A percentile compares a stretch with the other conserved stretches of the same genome.
These are phyloP conservation scores for Forbesichthys papilliferus DNA, from an alignment of 2,113 vertebrate species.

Conservation along the genomic window DNA sequence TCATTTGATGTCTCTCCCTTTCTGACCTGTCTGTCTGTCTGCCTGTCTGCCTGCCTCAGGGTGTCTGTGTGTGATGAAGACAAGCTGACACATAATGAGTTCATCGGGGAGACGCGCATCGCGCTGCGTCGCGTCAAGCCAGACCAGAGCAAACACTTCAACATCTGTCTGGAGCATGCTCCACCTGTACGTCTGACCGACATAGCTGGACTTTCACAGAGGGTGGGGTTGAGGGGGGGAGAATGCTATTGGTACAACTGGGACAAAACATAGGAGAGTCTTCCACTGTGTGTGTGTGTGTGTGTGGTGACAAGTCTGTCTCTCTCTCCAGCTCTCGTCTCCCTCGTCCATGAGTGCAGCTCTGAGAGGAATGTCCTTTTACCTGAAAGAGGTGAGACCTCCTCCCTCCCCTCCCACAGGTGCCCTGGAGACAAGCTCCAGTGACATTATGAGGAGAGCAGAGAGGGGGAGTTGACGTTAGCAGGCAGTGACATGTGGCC, in stretches of 20 bases:
- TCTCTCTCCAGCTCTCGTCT: slow-evolving; percentile 79
- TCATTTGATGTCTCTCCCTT: neutral
- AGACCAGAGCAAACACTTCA: slow-evolving; percentile 88
- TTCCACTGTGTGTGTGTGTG: slow-evolving; percentile 1
- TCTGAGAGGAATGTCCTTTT: slow-evolving; percentile 88
- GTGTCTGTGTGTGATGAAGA: slow-evolving; percentile 90
- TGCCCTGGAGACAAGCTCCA: slow-evolving; percentile 59
- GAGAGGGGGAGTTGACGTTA: slow-evolving; percentile 1
- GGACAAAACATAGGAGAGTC: no score
- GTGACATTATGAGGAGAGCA: slow-evolving; percentile 45
- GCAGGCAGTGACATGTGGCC: neutral
- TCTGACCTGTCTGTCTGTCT: no score
- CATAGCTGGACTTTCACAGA: neutral
- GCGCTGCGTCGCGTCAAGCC: slow-evolving; percentile 86
- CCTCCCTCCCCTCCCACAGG: slow-evolving; percentile 3
- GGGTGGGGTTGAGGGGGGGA: neutral
- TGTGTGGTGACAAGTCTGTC: slow-evolving; percentile 2
- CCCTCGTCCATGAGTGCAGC: slow-evolving; percentile 86
- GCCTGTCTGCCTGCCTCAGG: slow-evolving; percentile 55
- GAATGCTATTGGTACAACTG: neutral
- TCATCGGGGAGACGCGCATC: slow-evolving; percentile 88
- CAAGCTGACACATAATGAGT: slow-evolving; percentile 91
- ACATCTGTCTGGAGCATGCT: slow-evolving; percentile 87
- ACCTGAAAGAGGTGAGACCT: slow-evolving; percentile 84
- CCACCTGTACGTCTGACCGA: slow-evolving; percentile 73